A percentile compares a stretch with the other conserved stretches of the same genome.
Conservation (phyloP, 2,113 vertebrate species). For the Ceuthmochares aereus region DNA sequence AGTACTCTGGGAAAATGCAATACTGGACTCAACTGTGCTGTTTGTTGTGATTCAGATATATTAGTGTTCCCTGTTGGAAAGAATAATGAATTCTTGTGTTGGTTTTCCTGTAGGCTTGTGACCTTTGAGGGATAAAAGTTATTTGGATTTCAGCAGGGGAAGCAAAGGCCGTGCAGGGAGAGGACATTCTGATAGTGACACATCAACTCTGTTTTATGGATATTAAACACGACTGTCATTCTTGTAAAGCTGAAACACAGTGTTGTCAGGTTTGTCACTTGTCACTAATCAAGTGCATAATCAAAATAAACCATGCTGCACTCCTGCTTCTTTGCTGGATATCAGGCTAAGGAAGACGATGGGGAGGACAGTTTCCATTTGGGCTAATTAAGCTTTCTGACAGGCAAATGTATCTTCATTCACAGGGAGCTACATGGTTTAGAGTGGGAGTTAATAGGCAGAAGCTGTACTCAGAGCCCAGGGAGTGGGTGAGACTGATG, state of each 20-base stretch:
- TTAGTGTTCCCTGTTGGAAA: not conserved
- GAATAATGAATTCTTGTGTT: not conserved
- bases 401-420: not conserved
- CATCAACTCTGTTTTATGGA: not conserved
- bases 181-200: accelerated
- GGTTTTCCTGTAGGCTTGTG: not conserved
- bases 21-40: accelerated
- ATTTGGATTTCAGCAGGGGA: not conserved
- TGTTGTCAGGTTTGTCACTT: not conserved
- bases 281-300: not conserved
- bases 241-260: not conserved
- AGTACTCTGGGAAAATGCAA: not conserved
- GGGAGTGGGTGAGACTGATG: constrained; percentile 41
- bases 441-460: constrained; percentile 53
- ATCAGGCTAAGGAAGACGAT: not conserved
- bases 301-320: not conserved
- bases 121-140: not conserved
- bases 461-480: not conserved
- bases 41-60: not conserved
- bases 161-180: not conserved
- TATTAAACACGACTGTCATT: not conserved
- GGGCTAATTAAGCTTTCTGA: constrained; percentile 37
- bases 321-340: not conserved
- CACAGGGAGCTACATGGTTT: not conserved
- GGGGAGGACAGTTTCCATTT: constrained; percentile 14